These are phyloP conservation scores for Orchestes rusci DNA, from an alignment of 2,888 invertebrate genomes.

Conservation along the genomic window DNA sequence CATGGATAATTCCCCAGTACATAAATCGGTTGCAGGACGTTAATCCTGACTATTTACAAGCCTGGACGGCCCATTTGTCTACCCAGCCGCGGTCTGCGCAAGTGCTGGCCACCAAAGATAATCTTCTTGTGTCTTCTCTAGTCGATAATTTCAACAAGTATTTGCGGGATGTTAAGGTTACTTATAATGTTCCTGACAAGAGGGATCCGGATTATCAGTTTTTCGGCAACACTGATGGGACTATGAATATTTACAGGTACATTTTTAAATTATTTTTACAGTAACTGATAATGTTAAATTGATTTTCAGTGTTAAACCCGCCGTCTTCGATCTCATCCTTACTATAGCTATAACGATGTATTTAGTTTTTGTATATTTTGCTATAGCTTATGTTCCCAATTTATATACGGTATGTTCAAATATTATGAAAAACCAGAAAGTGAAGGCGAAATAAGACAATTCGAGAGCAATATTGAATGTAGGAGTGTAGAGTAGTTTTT, in stretches of 20 bases:
- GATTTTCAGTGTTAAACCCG: conserved; percentile 84
- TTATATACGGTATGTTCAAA: conserved; percentile 45
- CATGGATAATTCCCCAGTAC: neutral
- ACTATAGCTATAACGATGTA: conserved; percentile 81
- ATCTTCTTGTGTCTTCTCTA: conserved; percentile 60
- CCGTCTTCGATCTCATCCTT: conserved; percentile 92
- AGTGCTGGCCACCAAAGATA: conserved; percentile 58
- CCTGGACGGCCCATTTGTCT: conserved; percentile 70
- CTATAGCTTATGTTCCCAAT: conserved; percentile 63
- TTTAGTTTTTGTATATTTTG: conserved; percentile 75
- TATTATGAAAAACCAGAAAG: conserved; percentile 19
- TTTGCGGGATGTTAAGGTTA: conserved; percentile 67
- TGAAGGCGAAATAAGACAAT: conserved; percentile 14
- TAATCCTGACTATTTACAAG: conserved; percentile 61
- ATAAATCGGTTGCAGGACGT: conserved; percentile 52
- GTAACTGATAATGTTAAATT: neutral
- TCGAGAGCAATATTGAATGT: too few relatives aligned
- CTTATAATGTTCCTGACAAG: conserved; percentile 65
- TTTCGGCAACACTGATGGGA: conserved; percentile 74
- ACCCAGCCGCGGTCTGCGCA: conserved; percentile 71
- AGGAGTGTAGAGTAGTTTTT: too few relatives aligned
- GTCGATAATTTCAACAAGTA: conserved; percentile 68
- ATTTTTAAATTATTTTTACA: conserved; percentile 26
- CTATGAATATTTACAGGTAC: conserved; percentile 82
- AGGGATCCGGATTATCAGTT: conserved; percentile 91